Base-by-base conservation (phyloP, 2,797 vertebrate genomes). In the Enteromius unitaeniatus region DNA sequence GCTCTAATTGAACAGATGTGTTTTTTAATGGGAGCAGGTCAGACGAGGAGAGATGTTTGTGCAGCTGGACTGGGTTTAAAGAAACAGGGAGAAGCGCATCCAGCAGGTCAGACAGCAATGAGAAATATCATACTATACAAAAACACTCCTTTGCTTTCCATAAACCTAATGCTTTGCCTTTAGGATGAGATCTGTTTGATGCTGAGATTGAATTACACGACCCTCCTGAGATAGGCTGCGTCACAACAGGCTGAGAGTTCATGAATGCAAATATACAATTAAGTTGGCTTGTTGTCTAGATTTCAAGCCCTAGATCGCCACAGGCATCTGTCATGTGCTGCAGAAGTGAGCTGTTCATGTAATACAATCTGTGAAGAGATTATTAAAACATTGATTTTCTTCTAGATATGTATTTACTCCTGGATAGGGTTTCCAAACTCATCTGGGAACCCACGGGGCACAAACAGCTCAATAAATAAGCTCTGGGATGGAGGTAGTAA, bases 91-190 rank as follows among this genome's bases (percentile, higher is more conserved):
- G n/a, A 55, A n/a, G 77, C 72, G 51, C 73, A 62, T 31, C 45
- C 26, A 68, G 14, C 23, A 19, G 78, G 72, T 28, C 5, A 73
- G 60, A 81, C 28, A n/a, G 72, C 15, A 34, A 87, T 82, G 40
- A 84, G 84, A 82, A 84, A 87, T 80, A 15, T 76, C 72, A 87
- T 78, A 79, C 82, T 42, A 79, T 82, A 80, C 47, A 84, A 86
- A 37, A 82, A 87, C 82, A 86, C 42, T 60, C 68, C 23, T 70
- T 62, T 40, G 23, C 28, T 28, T 31, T 37, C 58, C 37, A 51
- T 47, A 64, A 64, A 64, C 26, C 60, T 17, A 13, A 62, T 47
- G 69, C 60, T 81, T 79, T 78, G 74, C 28, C 74, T 53, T 70
- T 31, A 79, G 69, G 68, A 84, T 42, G 42, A 49, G 60, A 82